phyloP scores from a whole-genome alignment of 2,888 invertebrate genomes.

The Beris chalybata region DNA sequence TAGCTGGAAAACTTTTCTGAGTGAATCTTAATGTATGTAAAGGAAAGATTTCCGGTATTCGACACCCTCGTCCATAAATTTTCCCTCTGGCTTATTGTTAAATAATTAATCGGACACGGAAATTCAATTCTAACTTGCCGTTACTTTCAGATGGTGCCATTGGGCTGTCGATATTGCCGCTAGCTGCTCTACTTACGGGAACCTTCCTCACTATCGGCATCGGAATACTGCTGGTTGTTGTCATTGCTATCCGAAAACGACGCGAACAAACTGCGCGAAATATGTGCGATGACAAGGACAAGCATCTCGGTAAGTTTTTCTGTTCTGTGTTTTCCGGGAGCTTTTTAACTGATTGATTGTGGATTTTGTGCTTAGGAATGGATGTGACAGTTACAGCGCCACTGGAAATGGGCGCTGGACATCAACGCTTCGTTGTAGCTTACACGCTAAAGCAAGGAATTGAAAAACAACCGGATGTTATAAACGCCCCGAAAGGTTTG shows the following conservation, averaged over 20 bases:
- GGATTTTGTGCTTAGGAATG: constrained; percentile 48
- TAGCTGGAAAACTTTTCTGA: too few relatives aligned
- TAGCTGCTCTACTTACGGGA: constrained; percentile 70
- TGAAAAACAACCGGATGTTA: constrained; percentile 75
- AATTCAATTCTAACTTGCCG: constrained; percentile 3
- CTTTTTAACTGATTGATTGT: neutral
- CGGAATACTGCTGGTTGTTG: constrained; percentile 65
- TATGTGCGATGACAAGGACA: constrained; percentile 57
- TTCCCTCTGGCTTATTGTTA: constrained; percentile 5
- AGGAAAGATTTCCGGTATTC: neutral
- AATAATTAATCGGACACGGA: constrained; percentile 20
- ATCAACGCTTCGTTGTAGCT: constrained; percentile 81
- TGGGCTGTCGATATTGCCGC: constrained; percentile 69
- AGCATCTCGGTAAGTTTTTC: constrained; percentile 53
- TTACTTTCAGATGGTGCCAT: constrained; percentile 64
- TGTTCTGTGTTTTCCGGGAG: constrained; percentile 21
- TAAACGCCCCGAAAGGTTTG: constrained; percentile 75
- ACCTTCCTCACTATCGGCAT: constrained; percentile 67
- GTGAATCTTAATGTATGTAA: neutral
- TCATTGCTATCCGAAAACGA: constrained; percentile 66
- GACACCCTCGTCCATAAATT: constrained; percentile 4
- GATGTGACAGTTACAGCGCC: constrained; percentile 61
- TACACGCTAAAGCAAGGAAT: constrained; percentile 80
- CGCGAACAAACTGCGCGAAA: constrained; percentile 61
- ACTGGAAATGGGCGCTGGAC: constrained; percentile 77